Percentiles rank a stretch among this genome's conserved stretches.
Conservation (phyloP, 2,888 invertebrate species). For the Caenorhabditis uteleia region DNA sequence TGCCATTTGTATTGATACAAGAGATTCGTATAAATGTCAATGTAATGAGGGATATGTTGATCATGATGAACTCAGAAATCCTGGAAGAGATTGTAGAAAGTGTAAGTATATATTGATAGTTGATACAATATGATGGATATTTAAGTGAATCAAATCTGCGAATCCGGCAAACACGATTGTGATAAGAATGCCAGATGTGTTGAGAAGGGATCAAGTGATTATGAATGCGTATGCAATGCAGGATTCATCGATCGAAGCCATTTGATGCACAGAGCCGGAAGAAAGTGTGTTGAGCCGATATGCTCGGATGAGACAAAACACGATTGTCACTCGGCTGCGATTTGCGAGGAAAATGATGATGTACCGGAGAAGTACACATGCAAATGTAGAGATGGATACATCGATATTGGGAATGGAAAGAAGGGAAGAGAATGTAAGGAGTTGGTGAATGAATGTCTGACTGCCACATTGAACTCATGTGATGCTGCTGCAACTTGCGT, state of each 20-base stretch:
- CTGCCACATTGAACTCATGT: slow-evolving; percentile 57
- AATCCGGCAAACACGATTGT: slow-evolving; percentile 60
- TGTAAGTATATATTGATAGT: slow-evolving; percentile 18
- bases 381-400: slow-evolving; percentile 83
- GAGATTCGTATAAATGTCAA: slow-evolving; percentile 63
- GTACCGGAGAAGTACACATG: slow-evolving; percentile 73
- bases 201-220: slow-evolving; percentile 57
- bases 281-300: slow-evolving; percentile 52
- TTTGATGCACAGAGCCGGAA: slow-evolving; percentile 35
- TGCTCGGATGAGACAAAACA: slow-evolving; percentile 59
- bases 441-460: slow-evolving; percentile 61
- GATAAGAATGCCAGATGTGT: slow-evolving; percentile 60
- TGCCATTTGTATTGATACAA: slow-evolving; percentile 67
- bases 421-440: slow-evolving; percentile 50
- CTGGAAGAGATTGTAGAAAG: slow-evolving; percentile 61
- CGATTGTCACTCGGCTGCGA: slow-evolving; percentile 64
- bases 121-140: slow-evolving; percentile 1
- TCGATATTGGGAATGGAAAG: slow-evolving; percentile 73
- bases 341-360: slow-evolving; percentile 55
- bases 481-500: slow-evolving; percentile 56
- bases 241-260: slow-evolving; percentile 61
- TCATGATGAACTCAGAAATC: slow-evolving; percentile 60
- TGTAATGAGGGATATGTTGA: slow-evolving; percentile 67
- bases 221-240: slow-evolving; percentile 61
- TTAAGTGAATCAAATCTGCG: slow-evolving; percentile 59